A percentile compares a stretch with the other conserved stretches of the same genome.
Conservation (phyloP, 2,113 vertebrate species). For the Mus musculus region DNA sequence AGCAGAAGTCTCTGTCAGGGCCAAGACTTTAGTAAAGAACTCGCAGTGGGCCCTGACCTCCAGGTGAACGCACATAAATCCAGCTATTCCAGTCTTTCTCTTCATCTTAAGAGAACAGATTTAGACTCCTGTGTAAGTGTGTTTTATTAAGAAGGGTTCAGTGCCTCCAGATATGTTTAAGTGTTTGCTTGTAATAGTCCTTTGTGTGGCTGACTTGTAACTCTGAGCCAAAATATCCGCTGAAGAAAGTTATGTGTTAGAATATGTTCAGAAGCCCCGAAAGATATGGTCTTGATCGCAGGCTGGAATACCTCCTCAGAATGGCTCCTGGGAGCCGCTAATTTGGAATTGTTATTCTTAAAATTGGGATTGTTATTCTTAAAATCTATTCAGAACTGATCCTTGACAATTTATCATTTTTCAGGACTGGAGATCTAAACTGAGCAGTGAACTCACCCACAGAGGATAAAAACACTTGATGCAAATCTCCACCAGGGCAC, state of each 20-base stretch:
- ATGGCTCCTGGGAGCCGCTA: too few relatives aligned
- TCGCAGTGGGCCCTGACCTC: not conserved
- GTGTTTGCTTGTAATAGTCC: not conserved
- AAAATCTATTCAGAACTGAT: not conserved
- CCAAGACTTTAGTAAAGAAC: not conserved
- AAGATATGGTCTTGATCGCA: not conserved
- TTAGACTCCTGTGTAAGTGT: not conserved
- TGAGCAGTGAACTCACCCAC: too few relatives aligned
- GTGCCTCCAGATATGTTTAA: not conserved
- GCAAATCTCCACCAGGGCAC: too few relatives aligned
- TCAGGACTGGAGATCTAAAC: not conserved
- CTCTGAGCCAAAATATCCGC: not conserved
- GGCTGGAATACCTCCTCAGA: too few relatives aligned
- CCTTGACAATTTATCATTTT: not conserved
- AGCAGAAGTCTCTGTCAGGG: fast-evolving
- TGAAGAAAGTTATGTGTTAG: not conserved
- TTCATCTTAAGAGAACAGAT: not conserved
- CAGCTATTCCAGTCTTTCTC: too few relatives aligned
- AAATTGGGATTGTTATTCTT: not conserved
- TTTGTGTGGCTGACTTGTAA: too few relatives aligned
- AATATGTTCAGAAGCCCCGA: not conserved
- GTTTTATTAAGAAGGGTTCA: not conserved
- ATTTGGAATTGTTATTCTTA: too few relatives aligned
- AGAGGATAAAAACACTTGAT: too few relatives aligned
- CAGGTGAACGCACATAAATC: fast-evolving